Conservation (phyloP, 2,797 vertebrate genomes). For the Acanthurus tractus region DNA sequence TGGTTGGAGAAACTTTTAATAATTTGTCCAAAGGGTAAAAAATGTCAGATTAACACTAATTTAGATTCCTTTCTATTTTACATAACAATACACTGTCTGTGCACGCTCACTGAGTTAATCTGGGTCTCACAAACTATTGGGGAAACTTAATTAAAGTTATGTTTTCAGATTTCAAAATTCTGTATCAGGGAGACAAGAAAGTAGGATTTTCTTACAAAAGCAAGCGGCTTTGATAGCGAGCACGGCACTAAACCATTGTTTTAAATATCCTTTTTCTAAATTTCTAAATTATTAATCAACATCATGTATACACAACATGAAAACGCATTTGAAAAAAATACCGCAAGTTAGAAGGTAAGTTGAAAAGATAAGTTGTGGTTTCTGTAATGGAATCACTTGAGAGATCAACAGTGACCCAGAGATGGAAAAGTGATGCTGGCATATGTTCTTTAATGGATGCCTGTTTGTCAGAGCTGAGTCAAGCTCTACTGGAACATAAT, state of each 20-base stretch:
- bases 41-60: slow-evolving; percentile 4
- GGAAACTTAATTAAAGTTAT: slow-evolving; percentile 10
- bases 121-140: neutral
- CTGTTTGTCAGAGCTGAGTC: slow-evolving; percentile 39
- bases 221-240: slow-evolving; percentile 6
- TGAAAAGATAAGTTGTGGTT: neutral
- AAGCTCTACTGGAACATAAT: slow-evolving; percentile 37
- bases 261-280: no score
- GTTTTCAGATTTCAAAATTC: slow-evolving; percentile 22
- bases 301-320: no score
- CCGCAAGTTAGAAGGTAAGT: neutral
- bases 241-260: neutral
- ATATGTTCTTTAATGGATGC: slow-evolving; percentile 25
- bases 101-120: neutral
- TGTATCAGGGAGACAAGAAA: slow-evolving; percentile 11
- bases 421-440: slow-evolving; percentile 18
- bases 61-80: slow-evolving; percentile 28
- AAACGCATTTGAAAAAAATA: no score
- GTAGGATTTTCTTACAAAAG: neutral
- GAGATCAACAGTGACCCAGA: slow-evolving; percentile 17
- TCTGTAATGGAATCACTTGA: slow-evolving; percentile 24
- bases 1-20: slow-evolving; percentile 22
- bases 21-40: slow-evolving; percentile 4
- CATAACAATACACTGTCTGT: neutral
- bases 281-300: no score